Evolutionary conservation across 2,888 invertebrate genomes (phyloP).

Genomic region (Electrophaes corylata): DNA sequence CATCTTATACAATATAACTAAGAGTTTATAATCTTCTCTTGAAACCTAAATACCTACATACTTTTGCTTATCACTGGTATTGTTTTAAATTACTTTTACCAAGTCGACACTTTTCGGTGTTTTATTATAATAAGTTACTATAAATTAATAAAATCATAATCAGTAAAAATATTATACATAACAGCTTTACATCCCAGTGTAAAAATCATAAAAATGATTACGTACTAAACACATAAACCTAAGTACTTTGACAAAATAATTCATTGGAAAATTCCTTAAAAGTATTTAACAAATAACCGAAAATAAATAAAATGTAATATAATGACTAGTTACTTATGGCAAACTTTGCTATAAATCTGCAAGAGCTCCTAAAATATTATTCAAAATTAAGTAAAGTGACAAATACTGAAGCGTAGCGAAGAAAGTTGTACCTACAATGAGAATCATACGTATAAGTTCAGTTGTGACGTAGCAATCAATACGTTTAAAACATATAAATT

Average conservation of each 20-base stretch:
- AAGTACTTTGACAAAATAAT: conserved; percentile 7
- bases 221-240: neutral
- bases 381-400: conserved; percentile 10
- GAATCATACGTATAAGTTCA: conserved; percentile 13
- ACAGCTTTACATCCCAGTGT: conserved; percentile 46
- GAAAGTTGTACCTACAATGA: conserved; percentile 11
- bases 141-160: conserved; percentile 8
- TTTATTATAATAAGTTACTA: conserved; percentile 28
- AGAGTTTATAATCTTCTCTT: conserved; percentile 71
- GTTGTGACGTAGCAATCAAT: conserved; percentile 43
- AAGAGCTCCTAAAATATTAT: neutral
- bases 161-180: conserved; percentile 22
- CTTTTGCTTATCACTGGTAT: conserved; percentile 71
- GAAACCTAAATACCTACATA: conserved; percentile 78
- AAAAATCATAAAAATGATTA: conserved; percentile 12
- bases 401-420: conserved; percentile 14
- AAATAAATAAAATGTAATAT: conserved; percentile 1
- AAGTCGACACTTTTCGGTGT: conserved; percentile 32
- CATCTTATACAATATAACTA: conserved; percentile 70
- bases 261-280: neutral
- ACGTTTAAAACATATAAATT: conserved; percentile 28
- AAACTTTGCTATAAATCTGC: neutral
- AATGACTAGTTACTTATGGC: neutral
- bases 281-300: neutral
- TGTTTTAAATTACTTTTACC: conserved; percentile 55